Evolutionary conservation across 2,797 vertebrate species (phyloP).

Genomic region (Dicrostonyx torquatus): DNA sequence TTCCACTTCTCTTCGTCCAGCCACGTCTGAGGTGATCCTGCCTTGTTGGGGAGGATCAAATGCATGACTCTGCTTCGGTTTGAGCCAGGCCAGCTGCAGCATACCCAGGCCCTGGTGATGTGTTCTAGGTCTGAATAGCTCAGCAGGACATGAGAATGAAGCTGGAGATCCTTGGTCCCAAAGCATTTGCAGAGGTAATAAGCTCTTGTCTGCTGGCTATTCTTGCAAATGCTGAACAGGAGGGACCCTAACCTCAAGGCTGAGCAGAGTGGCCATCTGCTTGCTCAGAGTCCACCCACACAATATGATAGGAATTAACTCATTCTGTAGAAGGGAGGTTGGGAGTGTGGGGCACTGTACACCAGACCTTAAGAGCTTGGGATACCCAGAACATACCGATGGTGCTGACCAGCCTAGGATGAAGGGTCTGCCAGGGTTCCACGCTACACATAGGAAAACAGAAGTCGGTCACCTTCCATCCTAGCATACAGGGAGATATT

Average conservation of each 20-base stretch:
- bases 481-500: neutral
- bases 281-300: neutral
- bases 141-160: neutral
- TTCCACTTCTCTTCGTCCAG: conserved; percentile 47
- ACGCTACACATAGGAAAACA: neutral
- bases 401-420: neutral
- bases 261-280: neutral
- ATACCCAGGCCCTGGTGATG: neutral
- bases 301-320: neutral
- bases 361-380: neutral
- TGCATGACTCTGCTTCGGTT: conserved; percentile 11
- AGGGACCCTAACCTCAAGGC: neutral
- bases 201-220: neutral
- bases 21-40: conserved; percentile 35
- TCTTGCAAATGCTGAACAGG: neutral
- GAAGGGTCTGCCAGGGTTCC: neutral
- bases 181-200: neutral
- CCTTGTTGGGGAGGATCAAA: conserved; percentile 76
- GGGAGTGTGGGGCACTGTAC: too few species aligned
- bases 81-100: conserved; percentile 1
- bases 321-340: neutral
- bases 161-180: neutral
- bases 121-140: neutral
- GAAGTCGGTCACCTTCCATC: neutral
- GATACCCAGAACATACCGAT: neutral